A percentile compares a stretch with the other conserved stretches of the same genome.
These are phyloP conservation scores for Urocyon cinereoargenteus DNA, from an alignment of 2,797 vertebrate genomes.

Conservation along the genomic window DNA sequence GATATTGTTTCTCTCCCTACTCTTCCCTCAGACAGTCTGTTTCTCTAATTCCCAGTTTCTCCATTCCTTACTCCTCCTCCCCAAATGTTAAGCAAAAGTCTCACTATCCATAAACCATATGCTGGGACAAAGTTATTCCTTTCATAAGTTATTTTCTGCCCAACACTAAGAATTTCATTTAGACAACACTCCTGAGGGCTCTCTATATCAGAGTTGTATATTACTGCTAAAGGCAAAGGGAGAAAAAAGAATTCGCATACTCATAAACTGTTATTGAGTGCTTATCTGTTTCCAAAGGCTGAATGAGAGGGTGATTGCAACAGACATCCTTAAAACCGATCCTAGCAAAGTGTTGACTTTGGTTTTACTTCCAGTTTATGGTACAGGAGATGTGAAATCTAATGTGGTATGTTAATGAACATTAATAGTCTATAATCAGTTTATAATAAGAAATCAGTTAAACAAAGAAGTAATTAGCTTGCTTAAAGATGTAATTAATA, in stretches of 20 bases:
- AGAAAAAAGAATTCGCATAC: constrained; percentile 15
- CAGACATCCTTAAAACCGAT: not conserved
- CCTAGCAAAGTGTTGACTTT: not conserved
- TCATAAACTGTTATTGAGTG: constrained; percentile 36
- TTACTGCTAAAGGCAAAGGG: constrained; percentile 1
- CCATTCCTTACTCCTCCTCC: not conserved
- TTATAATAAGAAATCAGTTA: constrained; percentile 65
- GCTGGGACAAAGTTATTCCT: constrained; percentile 36
- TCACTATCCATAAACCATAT: constrained; percentile 15
- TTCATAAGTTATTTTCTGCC: constrained; percentile 38
- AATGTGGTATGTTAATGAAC: constrained; percentile 62
- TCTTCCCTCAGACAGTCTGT: not conserved
- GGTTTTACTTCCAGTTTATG: constrained; percentile 46
- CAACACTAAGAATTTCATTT: constrained; percentile 50
- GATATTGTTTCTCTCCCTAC: not conserved
- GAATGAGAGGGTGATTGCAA: not conserved
- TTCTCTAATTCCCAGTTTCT: not conserved
- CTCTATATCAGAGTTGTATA: not conserved
- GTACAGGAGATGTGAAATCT: constrained; percentile 52
- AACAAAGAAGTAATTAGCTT: constrained; percentile 69
- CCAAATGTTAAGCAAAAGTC: constrained; percentile 37
- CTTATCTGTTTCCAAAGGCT: not conserved
- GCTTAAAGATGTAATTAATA: constrained; percentile 73
- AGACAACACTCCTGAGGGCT: not conserved
- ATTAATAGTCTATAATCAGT: constrained; percentile 62